A percentile compares a stretch with the other conserved stretches of the same genome.
These are phyloP conservation scores for Macropus fuliginosus DNA, from an alignment of 2,797 vertebrate genomes.

Conservation along the genomic window DNA sequence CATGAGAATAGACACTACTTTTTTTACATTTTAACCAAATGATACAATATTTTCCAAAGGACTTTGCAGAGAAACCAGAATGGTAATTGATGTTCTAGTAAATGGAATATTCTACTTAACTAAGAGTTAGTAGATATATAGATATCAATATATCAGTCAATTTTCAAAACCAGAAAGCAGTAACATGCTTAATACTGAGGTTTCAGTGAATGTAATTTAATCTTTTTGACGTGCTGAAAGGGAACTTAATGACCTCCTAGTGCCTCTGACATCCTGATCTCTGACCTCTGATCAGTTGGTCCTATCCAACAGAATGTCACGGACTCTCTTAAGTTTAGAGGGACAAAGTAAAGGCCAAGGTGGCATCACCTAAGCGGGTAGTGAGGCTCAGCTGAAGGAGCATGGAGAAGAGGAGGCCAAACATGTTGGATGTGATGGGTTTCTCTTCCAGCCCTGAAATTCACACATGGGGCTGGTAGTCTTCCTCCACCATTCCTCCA, in stretches of 20 bases:
- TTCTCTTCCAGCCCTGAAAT: background rate
- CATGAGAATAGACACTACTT: conserved; percentile 4
- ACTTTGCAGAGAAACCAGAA: conserved; percentile 44
- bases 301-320: background rate
- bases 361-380: background rate
- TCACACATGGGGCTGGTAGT: background rate
- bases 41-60: conserved; percentile 40
- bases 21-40: conserved; percentile 42
- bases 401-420: too few species aligned
- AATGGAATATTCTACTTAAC: conserved; percentile 47
- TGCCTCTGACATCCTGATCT: background rate
- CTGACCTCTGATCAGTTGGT: background rate
- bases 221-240: conserved; percentile 35
- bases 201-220: conserved; percentile 49
- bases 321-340: background rate
- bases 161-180: background rate
- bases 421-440: background rate
- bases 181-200: conserved; percentile 32
- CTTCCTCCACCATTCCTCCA: background rate
- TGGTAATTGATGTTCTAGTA: conserved; percentile 22
- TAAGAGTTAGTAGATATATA: background rate
- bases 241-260: conserved; percentile 6
- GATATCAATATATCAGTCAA: background rate
- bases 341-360: background rate
- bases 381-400: background rate